A percentile compares a stretch with the other conserved stretches of the same genome.
These are phyloP conservation scores for Lepilemur septentrionalis DNA, from an alignment of 2,797 vertebrate genomes.

Conservation along the genomic window DNA sequence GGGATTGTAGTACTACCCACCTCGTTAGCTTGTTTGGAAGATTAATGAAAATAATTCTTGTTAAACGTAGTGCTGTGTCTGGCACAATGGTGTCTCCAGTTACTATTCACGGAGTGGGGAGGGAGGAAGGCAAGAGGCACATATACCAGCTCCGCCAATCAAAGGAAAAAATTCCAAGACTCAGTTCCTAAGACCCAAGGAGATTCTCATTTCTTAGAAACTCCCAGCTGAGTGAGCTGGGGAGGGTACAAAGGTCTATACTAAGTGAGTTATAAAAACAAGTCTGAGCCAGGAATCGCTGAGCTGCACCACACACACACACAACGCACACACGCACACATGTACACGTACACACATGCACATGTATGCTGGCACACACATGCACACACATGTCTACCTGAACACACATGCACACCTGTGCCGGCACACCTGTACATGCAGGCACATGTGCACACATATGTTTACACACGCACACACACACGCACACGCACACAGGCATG, in stretches of 20 bases:
- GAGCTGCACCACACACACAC: neutral
- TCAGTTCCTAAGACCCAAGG: neutral
- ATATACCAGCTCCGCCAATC: neutral
- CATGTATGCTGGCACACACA: too few species aligned
- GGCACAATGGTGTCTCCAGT: neutral
- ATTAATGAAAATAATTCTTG: neutral
- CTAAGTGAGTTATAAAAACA: slow-evolving; percentile 67
- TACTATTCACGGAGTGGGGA: neutral
- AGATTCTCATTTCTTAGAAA: slow-evolving; percentile 31
- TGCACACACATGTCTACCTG: neutral
- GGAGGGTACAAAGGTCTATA: slow-evolving; percentile 63
- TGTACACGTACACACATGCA: neutral
- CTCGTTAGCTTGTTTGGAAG: neutral
- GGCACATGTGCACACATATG: accelerated
- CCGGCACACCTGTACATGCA: too few species aligned
- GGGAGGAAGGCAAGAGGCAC: neutral
- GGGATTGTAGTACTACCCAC: neutral
- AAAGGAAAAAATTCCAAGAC: neutral
- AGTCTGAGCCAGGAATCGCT: neutral
- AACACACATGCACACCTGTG: too few species aligned
- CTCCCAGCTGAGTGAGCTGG: slow-evolving; percentile 16
- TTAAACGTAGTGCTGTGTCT: neutral
- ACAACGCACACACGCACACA: too few species aligned
- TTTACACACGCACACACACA: too few species aligned
- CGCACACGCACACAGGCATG: too few species aligned